Base-by-base conservation (phyloP, 2,888 invertebrate species). In the Pristionchus entomophagus region DNA sequence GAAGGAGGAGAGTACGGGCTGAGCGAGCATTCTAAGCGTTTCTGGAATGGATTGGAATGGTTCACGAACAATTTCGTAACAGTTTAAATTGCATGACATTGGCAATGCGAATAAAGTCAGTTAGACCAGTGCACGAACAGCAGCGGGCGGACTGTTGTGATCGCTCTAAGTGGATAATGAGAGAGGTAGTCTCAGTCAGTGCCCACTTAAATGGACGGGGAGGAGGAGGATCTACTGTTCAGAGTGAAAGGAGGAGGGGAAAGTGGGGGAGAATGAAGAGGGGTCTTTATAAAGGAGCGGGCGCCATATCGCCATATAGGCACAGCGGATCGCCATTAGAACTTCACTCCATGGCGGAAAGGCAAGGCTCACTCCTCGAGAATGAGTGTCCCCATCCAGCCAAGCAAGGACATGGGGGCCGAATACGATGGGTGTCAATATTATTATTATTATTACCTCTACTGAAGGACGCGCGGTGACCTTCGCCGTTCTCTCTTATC, bases 1-100 rank as follows among this genome's bases (percentile, higher is more conserved):
- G 85, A 85, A 85, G 8, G 85, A 85, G 17, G 85, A 85, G 56
- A 85, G 85, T 17, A 41, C 19, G 56, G 85, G 85, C 85, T 85
- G 85, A 26, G 85, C 85, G 77, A 85, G 85, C 85, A 85, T 85
- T 65, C 38, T 45, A 35, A n/a, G n/a, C 10, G 62, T 22, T 59
- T 29, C 82, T 56, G 51, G 49, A 59, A 26, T 62, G 17, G 41
- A 12, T 45, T 6, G 29, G n/a, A n/a, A 56, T 17, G 62, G 35
- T 14, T 19, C 10, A n/a, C n/a, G n/a, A n/a, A n/a, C n/a, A n/a
- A n/a, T n/a, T n/a, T n/a, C n/a, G n/a, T n/a, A n/a, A n/a, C n/a
- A n/a, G n/a, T n/a, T 35, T 56, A 45, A 14, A 56, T 29, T 35
- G 81, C 53, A 32, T 14, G 65, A 10, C 65, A 35, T 12, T 59